A percentile compares a stretch with the other conserved stretches of the same genome.
These are phyloP conservation scores for Tyria jacobaeae DNA, from an alignment of 2,888 invertebrate genomes.

Conservation along the genomic window DNA sequence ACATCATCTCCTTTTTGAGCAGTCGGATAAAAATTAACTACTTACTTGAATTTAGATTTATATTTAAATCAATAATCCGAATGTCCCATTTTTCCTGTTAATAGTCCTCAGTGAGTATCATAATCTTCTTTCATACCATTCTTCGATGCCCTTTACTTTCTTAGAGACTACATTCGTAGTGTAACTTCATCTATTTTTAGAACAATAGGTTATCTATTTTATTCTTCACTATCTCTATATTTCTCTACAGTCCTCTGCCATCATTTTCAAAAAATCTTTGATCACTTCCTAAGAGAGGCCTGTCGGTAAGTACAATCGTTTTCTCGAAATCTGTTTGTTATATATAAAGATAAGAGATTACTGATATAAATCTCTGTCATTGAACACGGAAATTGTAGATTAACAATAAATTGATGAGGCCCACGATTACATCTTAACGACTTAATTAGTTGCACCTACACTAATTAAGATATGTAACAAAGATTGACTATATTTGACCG, in stretches of 20 bases:
- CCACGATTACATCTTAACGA: constrained; percentile 15
- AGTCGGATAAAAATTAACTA: too few species aligned
- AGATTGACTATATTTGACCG: constrained; percentile 7
- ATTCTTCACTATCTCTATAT: background rate
- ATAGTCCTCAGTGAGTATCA: background rate
- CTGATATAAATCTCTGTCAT: constrained; percentile 3
- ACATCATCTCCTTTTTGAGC: too few species aligned
- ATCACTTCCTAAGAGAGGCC: background rate
- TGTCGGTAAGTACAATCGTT: constrained; percentile 44
- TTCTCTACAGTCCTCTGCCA: background rate
- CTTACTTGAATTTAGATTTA: too few species aligned
- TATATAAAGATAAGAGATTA: constrained; percentile 13
- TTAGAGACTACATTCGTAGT: background rate
- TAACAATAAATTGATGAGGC: constrained; percentile 10
- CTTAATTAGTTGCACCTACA: constrained; percentile 8
- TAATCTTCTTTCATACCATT: background rate
- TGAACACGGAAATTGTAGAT: constrained; percentile 5
- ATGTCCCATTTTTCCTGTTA: background rate
- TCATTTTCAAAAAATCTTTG: background rate
- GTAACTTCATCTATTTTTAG: background rate
- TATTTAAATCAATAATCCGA: background rate
- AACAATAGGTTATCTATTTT: background rate
- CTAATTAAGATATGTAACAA: constrained; percentile 12
- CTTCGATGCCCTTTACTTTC: background rate
- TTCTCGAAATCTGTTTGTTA: constrained; percentile 24